Percentiles rank a stretch among this genome's conserved stretches.
phyloP scores from a whole-genome alignment of 2,888 invertebrate species.

The Melipona beecheii region DNA sequence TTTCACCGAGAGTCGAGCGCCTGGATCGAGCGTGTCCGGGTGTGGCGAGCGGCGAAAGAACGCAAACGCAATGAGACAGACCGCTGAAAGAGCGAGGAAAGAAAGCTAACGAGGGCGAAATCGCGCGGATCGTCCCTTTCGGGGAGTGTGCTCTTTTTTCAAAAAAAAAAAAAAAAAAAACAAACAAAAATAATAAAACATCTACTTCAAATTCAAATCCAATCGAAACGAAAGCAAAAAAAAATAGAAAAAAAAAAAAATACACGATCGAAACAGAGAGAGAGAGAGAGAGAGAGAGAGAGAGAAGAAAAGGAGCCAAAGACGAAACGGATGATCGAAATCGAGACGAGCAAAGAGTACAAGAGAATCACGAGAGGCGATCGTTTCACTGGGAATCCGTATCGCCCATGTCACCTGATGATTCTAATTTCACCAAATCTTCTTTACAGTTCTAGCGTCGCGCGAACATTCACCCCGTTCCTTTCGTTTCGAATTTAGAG shows the following conservation, averaged over 20 bases:
- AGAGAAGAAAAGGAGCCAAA: constrained; percentile 18
- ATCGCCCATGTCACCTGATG: background rate
- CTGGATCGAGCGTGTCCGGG: constrained; percentile 34
- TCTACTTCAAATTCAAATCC: background rate
- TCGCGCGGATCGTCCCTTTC: constrained; percentile 20
- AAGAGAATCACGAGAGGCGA: constrained; percentile 52
- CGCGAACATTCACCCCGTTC: constrained; percentile 63
- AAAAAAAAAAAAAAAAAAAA: background rate
- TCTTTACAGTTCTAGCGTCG: constrained; percentile 3
- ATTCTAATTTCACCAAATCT: background rate
- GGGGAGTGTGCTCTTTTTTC: background rate
- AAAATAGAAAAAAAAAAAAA: background rate
- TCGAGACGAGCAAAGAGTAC: constrained; percentile 48
- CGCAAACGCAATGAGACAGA: background rate
- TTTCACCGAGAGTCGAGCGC: constrained; percentile 15
- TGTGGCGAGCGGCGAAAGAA: constrained; percentile 10
- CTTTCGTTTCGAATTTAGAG: constrained; percentile 83
- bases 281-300: background rate
- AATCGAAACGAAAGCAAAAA: background rate
- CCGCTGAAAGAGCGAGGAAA: background rate
- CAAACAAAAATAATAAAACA: background rate
- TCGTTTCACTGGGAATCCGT: constrained; percentile 6
- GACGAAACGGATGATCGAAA: constrained; percentile 37
- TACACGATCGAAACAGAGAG: background rate
- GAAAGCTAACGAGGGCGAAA: constrained; percentile 30